Evolutionary conservation across 2,888 invertebrate genomes (phyloP), one percentile per base, ranked within the genome.

Genomic region (Adela reaumurella): DNA sequence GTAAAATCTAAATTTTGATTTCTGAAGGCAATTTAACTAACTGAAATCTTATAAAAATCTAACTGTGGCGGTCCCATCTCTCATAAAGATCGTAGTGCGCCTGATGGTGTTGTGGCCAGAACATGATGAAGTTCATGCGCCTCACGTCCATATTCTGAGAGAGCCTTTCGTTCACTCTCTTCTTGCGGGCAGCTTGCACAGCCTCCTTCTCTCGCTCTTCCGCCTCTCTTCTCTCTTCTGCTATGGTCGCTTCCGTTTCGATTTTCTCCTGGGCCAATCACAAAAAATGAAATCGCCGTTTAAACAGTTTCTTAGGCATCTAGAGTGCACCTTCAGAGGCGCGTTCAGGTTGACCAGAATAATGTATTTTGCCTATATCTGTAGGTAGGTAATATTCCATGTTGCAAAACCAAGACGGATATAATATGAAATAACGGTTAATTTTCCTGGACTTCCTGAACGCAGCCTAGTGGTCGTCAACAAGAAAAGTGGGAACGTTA

Each of bases 61-160:
- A 17, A 76, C 77, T 67, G 45, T 70, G 59, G 24, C 54, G 50
- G 52, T 77, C 76, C 77, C 74, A 76, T 46, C 74, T 76, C 54
- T 76, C 77, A 50, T 78, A 78, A 3, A 77, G 52, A 47, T 76
- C 77, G 53, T 63, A 68, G 49, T 77, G 77, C 0, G 77, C 77
- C 46, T 71, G 56, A 49, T 76, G 76, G 54, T 69, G 68, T 44
- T 71, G 70, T 0, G 78, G 78, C 72, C 73, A 77, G 60, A 72
- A 78, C 54, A 78, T 47, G 19, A 78, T 77, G 54, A 61, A 77
- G 63, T 78, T 76, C 2, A 71, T 49, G 0, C 52, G 47, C 14
- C 41, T 48, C 1, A 68, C 49, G 44, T 58, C 45, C 28, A 17
- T 5, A 14, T 35, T 35, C 0, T 1, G 19, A 0, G 72, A 46